Base-by-base conservation (phyloP, 2,113 vertebrate genomes). In the Thalassoma bifasciatum region DNA sequence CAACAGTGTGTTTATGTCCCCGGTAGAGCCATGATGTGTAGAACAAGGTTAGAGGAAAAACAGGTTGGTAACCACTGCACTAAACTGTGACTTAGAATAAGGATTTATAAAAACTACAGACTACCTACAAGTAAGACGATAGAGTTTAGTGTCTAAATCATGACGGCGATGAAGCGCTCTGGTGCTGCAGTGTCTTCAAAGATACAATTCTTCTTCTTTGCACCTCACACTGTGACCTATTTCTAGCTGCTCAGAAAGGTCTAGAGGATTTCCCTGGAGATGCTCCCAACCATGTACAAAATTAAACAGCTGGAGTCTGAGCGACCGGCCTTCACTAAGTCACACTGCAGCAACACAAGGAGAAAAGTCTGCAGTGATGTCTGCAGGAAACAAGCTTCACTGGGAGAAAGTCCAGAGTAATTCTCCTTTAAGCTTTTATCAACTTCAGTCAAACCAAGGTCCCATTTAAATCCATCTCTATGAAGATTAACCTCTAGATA, bases 221-320 rank as follows among this genome's bases (percentile, higher is more conserved):
- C 83, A 74, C 78, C 58, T 84, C 76, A 67, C 61, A 77, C 75
- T 69, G 22, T 75, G 82, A 83, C 91, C 85, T 60, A 87, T 85
- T 92, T 91, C 82, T 81, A 63, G 66, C 79, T 75, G 79, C 72
- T 76, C 73, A 1, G n/a, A 85, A 88, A 82, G 69, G 77, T 81
- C 54, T 61, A 47, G 49, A 64, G 78, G 78, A 89, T 81, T 88
- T 89, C 89, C 84, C 87, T 62, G 51, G 82, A 90, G 91, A 88
- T 60, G 58, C 72, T 90, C 76, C 75, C 59, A 63, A 68, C 57
- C 65, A 63, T 40, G 66, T 72, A 79, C 70, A 72, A 83, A 91
- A 86, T 89, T 60, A 84, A 89, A 86, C 81, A 81, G 75, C 82
- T 87, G 81, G 75, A 89, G 72, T 51, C 50, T 24, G 79, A 42